These are phyloP conservation scores for Globodera ellingtonae DNA, from an alignment of 1,140 invertebrate genomes.

Conservation along the genomic window DNA sequence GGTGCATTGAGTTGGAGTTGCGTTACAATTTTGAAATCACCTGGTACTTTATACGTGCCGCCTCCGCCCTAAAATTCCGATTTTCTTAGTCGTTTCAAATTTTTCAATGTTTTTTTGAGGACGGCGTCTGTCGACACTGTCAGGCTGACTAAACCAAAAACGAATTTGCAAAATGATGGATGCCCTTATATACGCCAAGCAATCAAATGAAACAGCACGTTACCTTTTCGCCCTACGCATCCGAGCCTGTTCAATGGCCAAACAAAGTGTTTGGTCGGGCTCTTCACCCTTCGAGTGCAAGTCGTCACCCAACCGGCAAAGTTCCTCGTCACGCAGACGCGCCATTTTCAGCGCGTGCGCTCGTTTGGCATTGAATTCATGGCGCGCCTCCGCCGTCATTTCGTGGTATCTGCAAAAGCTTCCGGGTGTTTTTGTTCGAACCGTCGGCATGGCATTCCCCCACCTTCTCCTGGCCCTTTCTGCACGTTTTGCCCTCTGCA, in stretches of 20 bases:
- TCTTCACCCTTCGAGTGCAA: slow-evolving; percentile 11
- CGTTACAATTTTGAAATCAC: neutral
- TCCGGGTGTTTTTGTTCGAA: neutral
- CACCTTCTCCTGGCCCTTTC: slow-evolving; percentile 30
- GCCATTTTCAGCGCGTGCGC: slow-evolving; percentile 35
- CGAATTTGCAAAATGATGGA: too few relatives aligned
- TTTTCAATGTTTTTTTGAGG: neutral
- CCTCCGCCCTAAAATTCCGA: slow-evolving; percentile 21
- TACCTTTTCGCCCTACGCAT: slow-evolving; percentile 24
- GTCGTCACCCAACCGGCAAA: slow-evolving; percentile 36
- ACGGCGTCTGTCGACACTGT: too few relatives aligned
- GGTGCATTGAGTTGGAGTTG: slow-evolving; percentile 1
- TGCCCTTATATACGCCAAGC: too few relatives aligned
- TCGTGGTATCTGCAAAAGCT: slow-evolving; percentile 35
- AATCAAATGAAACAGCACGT: neutral
- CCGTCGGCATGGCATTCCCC: neutral
- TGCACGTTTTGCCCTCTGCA: slow-evolving; percentile 34
- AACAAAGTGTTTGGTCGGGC: slow-evolving; percentile 15
- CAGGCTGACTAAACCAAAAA: too few relatives aligned
- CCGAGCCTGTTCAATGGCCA: slow-evolving; percentile 31
- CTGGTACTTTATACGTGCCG: slow-evolving; percentile 33
- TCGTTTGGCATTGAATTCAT: slow-evolving; percentile 39
- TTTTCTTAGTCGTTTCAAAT: slow-evolving; percentile 1
- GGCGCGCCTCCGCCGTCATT: slow-evolving; percentile 34
- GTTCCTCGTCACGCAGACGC: slow-evolving; percentile 26